Conservation (phyloP, 2,797 vertebrate species). For the Coendou prehensilis region DNA sequence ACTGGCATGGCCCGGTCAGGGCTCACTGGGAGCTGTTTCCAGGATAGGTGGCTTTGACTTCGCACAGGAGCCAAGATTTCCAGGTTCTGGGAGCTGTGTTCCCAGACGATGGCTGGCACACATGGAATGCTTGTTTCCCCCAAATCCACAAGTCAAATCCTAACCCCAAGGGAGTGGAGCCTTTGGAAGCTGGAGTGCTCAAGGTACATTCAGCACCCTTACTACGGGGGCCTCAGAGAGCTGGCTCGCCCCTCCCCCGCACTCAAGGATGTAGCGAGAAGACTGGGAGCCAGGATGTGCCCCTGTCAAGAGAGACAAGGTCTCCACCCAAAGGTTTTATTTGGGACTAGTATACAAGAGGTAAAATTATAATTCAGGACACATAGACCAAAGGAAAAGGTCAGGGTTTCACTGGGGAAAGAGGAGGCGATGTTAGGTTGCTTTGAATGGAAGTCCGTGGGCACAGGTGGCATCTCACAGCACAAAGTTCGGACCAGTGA, state of each 20-base stretch:
- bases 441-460: neutral
- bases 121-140: neutral
- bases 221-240: neutral
- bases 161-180: neutral
- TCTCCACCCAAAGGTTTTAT: neutral
- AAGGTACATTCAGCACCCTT: neutral
- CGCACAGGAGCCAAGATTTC: neutral
- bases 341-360: neutral
- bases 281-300: neutral
- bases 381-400: neutral
- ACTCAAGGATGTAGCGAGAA: neutral
- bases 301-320: neutral
- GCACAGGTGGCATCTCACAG: neutral
- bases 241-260: neutral
- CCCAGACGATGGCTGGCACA: neutral
- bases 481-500: neutral
- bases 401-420: neutral
- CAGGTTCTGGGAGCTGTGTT: neutral
- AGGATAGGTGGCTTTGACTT: neutral
- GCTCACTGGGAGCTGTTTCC: neutral
- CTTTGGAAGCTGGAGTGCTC: neutral
- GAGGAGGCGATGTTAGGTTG: neutral
- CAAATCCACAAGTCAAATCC: neutral
- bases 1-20: neutral
- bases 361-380: neutral